These are phyloP conservation scores for Liodrosophila aerea DNA, from an alignment of 2,888 invertebrate genomes.

Conservation along the genomic window DNA sequence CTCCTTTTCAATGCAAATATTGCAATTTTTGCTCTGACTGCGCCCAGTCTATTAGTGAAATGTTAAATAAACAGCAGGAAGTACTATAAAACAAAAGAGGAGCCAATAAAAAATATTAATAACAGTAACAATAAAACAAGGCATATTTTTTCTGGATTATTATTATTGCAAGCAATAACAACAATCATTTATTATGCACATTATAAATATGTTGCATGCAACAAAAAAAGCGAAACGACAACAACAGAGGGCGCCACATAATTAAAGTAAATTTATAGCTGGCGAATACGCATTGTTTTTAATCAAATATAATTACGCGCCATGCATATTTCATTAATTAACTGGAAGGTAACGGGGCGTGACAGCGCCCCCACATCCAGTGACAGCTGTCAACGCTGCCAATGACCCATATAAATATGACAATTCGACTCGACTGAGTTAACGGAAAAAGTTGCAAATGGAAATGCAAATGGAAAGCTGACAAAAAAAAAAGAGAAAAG, in stretches of 20 bases:
- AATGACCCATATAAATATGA: conserved; percentile 21
- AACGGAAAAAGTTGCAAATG: conserved; percentile 7
- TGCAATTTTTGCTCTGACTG: too few species aligned
- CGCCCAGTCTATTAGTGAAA: conserved; percentile 32
- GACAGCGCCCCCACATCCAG: conserved; percentile 8
- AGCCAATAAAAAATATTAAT: conserved; percentile 20
- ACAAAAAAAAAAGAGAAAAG: conserved; percentile 1
- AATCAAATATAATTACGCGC: conserved; percentile 70
- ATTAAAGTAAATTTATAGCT: conserved; percentile 61
- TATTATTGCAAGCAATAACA: conserved; percentile 27
- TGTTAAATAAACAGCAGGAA: conserved; percentile 52
- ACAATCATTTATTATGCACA: conserved; percentile 46
- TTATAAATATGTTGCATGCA: conserved; percentile 28
- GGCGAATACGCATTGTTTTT: conserved; percentile 53
- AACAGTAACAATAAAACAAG: conserved; percentile 17
- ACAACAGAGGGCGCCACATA: conserved; percentile 24
- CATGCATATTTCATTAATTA: conserved; percentile 66
- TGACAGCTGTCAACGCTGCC: conserved; percentile 36
- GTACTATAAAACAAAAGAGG: conserved; percentile 21
- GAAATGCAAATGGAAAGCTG: too few species aligned
- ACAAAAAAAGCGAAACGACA: conserved; percentile 32
- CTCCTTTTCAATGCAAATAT: too few species aligned
- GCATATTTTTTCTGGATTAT: conserved; percentile 2
- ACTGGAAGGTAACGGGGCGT: conserved; percentile 24
- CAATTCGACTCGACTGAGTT: conserved; percentile 4